Evolutionary conservation across 2,113 vertebrate genomes (phyloP).

Genomic region (Setophaga coronata): DNA sequence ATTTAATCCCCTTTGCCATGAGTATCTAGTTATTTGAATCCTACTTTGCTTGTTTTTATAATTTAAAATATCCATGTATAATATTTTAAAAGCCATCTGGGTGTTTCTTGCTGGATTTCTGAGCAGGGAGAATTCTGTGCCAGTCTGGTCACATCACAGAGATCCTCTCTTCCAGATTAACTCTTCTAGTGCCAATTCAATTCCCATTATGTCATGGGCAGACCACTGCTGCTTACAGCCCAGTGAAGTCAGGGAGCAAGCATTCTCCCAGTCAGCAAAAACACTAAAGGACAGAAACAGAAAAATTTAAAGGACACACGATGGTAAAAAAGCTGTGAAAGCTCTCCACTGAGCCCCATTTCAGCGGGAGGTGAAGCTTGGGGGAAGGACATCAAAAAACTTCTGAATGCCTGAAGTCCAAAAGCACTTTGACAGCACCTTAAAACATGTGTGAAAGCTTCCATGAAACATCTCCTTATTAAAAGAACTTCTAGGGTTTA

Average conservation of each 20-base stretch:
- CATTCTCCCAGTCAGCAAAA: not conserved
- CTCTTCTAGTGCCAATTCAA: not conserved
- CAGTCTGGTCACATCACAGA: not conserved
- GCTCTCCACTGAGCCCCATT: not conserved
- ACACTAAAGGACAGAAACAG: not conserved
- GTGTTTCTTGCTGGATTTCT: not conserved
- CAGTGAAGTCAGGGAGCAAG: not conserved
- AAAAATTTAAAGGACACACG: not conserved
- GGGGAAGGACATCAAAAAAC: not conserved
- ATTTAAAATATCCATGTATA: not conserved
- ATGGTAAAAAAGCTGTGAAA: not conserved
- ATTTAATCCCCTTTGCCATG: not conserved
- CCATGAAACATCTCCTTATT: not conserved
- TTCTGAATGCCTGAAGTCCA: not conserved
- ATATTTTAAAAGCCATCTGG: constrained; percentile 5
- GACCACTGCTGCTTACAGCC: not conserved
- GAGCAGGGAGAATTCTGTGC: not conserved
- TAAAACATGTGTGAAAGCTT: not conserved
- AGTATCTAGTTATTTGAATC: not conserved
- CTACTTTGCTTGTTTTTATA: not conserved
- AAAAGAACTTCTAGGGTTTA: not conserved
- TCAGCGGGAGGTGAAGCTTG: not conserved
- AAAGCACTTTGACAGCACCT: not conserved
- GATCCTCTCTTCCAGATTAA: not conserved
- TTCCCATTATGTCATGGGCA: not conserved